Base-by-base conservation (phyloP, 2,797 vertebrate genomes). In the Toxotes lorentzi region DNA sequence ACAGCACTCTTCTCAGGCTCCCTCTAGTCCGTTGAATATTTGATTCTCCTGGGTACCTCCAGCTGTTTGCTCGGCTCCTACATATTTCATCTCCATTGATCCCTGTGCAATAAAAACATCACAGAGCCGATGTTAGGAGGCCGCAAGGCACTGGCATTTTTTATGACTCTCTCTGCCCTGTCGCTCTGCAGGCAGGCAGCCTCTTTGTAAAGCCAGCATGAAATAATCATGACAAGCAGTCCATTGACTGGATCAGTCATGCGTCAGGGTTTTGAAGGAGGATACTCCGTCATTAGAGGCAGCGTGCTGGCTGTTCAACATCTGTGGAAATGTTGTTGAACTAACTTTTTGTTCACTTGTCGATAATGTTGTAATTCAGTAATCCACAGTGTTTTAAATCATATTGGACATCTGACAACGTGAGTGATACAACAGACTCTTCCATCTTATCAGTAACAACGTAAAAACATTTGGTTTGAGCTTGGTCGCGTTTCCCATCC, bases 41-140 rank as follows among this genome's bases (percentile, higher is more conserved):
- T 4, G 32, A 53, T 81, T 57, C 63, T 74, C 48, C 0, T 3
- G 45, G 45, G 66, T 17, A 38, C 70, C 83, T 82, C 86, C 85
- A 87, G 86, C 86, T 87, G 89, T 90, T 88, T 83, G 75, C 66
- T 75, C n/a, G 0, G 17, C 73, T 71, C 47, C 73, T 89, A 83
- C 83, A 90, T 87, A 79, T 89, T 90, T 93, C 82, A 91, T 86
- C 78, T 68, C 66, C 66, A 91, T 92, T 78, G 91, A 93, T 91
- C 83, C 40, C 54, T 0, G 1, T 38, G 79, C 77, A 86, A 87
- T 90, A 91, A 90, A 88, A 85, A 57, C 89, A 81, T 86, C 79
- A 81, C 81, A 62, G 75, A 40, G 71, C 67, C 76, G 1, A 21
- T 56, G 70, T 83, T n/a, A 0, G 67, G 16, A 54, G 41, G 73